phyloP scores from a whole-genome alignment of 2,797 vertebrate species.

The Peromyscus aztecus region DNA sequence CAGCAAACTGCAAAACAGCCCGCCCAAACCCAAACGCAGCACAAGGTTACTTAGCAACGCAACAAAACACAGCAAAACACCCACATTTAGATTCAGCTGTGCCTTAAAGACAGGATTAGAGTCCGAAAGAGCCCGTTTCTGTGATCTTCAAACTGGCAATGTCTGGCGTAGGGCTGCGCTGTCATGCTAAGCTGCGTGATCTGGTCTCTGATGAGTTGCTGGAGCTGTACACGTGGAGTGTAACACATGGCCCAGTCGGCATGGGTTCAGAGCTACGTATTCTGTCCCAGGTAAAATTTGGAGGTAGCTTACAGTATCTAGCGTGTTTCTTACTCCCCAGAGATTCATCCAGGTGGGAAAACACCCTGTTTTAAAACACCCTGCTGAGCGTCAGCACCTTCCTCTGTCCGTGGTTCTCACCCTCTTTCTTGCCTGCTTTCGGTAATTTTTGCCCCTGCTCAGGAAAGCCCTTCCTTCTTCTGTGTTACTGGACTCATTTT shows the following conservation, averaged over 20 bases:
- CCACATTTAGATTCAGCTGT: constrained; percentile 77
- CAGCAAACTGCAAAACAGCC: constrained; percentile 52
- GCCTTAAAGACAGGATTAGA: constrained; percentile 82
- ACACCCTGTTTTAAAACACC: neutral
- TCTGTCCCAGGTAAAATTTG: neutral
- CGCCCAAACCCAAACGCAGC: constrained; percentile 63
- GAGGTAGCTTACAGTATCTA: neutral
- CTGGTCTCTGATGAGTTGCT: constrained; percentile 62
- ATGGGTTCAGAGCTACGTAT: neutral
- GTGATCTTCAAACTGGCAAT: constrained; percentile 82
- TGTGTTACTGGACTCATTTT: constrained; percentile 11
- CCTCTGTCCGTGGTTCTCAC: constrained; percentile 7
- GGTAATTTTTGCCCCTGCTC: constrained; percentile 25
- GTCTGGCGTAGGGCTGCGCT: constrained; percentile 15
- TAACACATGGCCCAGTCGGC: accelerated
- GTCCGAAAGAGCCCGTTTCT: constrained; percentile 78
- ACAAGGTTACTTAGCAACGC: constrained; percentile 86
- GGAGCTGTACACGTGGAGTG: accelerated
- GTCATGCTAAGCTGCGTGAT: constrained; percentile 7
- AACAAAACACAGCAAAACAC: constrained; percentile 86
- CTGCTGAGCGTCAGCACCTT: neutral
- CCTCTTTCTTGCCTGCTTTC: constrained; percentile 6
- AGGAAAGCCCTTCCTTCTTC: neutral
- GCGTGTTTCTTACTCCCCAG: constrained; percentile 13
- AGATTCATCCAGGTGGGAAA: constrained; percentile 57